These are phyloP conservation scores for Danio kyathit DNA, from an alignment of 2,797 vertebrate genomes.

Conservation along the genomic window DNA sequence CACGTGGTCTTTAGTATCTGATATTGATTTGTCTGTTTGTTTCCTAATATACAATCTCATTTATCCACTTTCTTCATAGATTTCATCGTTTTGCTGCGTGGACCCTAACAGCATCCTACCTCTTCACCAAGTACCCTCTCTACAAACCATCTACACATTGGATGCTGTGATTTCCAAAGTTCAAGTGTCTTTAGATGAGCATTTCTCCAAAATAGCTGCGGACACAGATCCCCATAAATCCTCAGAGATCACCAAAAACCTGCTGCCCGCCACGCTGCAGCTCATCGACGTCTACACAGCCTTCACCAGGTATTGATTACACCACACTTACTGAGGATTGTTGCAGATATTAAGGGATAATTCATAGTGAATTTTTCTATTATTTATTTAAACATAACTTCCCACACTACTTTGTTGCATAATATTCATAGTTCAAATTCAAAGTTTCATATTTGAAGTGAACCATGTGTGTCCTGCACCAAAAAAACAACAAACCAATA, in stretches of 20 bases:
- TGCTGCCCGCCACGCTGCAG: slow-evolving; percentile 93
- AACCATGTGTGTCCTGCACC: no score
- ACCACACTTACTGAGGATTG: background rate
- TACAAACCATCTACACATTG: slow-evolving; percentile 95
- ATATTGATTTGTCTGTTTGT: background rate
- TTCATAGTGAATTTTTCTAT: background rate
- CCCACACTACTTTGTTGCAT: no score
- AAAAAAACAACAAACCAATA: background rate
- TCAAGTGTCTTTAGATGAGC: slow-evolving; percentile 96
- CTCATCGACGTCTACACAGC: slow-evolving; percentile 94
- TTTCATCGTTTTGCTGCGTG: slow-evolving; percentile 92
- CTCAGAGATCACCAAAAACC: slow-evolving; percentile 94
- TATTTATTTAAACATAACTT: no score
- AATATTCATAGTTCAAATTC: no score
- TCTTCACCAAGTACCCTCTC: slow-evolving; percentile 91
- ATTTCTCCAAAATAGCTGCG: slow-evolving; percentile 93
- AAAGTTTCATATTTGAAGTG: no score
- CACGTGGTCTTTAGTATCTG: background rate
- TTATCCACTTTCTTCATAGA: slow-evolving; percentile 75
- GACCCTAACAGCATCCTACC: slow-evolving; percentile 89
- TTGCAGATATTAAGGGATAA: background rate
- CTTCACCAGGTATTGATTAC: slow-evolving; percentile 86
- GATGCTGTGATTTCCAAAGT: slow-evolving; percentile 98
- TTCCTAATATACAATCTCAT: background rate
- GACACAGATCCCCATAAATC: slow-evolving; percentile 91